Percentiles rank a stretch among this genome's conserved stretches.
Conservation (phyloP, 2,797 vertebrate genomes). For the Botia almorhae region DNA sequence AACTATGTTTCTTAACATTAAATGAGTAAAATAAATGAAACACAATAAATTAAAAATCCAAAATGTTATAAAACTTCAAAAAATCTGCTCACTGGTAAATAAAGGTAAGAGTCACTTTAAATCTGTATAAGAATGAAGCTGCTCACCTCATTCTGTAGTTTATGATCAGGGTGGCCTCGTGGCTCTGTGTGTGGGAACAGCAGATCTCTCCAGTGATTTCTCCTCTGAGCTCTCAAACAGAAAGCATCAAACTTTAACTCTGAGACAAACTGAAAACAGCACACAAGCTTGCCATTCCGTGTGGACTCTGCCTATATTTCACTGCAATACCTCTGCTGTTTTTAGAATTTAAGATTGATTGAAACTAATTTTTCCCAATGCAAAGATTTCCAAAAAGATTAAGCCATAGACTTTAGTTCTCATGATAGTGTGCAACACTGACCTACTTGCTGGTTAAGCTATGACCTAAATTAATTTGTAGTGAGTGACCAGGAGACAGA, state of each 20-base stretch:
- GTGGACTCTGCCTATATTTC: not conserved
- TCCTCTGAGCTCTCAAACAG: slow-evolving; percentile 77
- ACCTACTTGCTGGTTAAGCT: not conserved
- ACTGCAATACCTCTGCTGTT: not conserved
- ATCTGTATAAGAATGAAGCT: not conserved
- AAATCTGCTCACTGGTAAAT: not conserved
- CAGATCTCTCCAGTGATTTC: slow-evolving; percentile 48
- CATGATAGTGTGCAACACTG: not conserved
- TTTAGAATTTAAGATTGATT: not conserved
- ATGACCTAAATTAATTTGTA: not conserved
- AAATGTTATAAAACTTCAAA: not conserved
- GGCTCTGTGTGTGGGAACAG: slow-evolving; percentile 44
- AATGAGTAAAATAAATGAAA: not conserved
- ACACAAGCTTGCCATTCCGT: slow-evolving; percentile 42
- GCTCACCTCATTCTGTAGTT: slow-evolving; percentile 75
- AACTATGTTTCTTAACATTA: not conserved
- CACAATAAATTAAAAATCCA: not conserved
- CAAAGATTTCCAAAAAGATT: not conserved
- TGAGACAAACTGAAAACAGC: slow-evolving; percentile 78
- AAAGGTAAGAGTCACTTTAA: not conserved
- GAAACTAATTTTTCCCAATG: too few relatives aligned
- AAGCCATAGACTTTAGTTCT: not conserved
- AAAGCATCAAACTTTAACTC: slow-evolving; percentile 90
- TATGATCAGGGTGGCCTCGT: slow-evolving; percentile 63
- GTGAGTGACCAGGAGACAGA: not conserved